A percentile compares a stretch with the other conserved stretches of the same genome.
Evolutionary conservation across 2,888 invertebrate genomes (phyloP).

Genomic region (Ecdyonurus torrentis): DNA sequence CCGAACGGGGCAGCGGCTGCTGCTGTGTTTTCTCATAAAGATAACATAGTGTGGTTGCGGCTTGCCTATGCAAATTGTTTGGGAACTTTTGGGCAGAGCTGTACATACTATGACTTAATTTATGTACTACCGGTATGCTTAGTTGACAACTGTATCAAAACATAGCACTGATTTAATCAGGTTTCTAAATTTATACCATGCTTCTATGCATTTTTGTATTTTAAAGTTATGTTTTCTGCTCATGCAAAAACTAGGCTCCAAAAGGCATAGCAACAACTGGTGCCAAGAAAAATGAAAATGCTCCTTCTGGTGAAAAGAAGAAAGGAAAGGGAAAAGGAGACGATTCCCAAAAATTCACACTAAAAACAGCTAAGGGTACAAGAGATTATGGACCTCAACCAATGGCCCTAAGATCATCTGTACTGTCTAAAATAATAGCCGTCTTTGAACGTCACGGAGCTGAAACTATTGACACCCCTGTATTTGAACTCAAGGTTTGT

Average conservation of each 20-base stretch:
- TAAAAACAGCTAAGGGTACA: constrained; percentile 88
- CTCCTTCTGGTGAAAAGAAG: background rate
- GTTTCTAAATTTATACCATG: too few species aligned
- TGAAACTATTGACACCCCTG: constrained; percentile 95
- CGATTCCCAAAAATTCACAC: constrained; percentile 49
- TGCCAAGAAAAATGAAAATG: background rate
- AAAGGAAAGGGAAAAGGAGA: background rate
- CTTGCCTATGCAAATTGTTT: too few species aligned
- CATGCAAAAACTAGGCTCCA: background rate
- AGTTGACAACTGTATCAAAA: too few species aligned
- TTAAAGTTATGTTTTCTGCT: background rate
- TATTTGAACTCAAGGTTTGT: constrained; percentile 84
- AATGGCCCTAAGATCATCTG: constrained; percentile 79
- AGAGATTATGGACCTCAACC: constrained; percentile 88
- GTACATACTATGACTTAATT: too few species aligned
- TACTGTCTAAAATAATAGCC: constrained; percentile 67
- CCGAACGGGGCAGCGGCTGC: too few species aligned
- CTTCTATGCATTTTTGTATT: too few species aligned
- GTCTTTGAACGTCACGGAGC: constrained; percentile 96
- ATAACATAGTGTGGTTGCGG: too few species aligned
- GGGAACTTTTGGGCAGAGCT: too few species aligned
- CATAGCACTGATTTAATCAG: too few species aligned
- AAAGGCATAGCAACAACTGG: background rate
- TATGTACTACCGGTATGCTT: too few species aligned
- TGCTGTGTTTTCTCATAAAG: too few species aligned